Base-by-base conservation (phyloP, 1,140 invertebrate species). In the Maconellicoccus hirsutus region DNA sequence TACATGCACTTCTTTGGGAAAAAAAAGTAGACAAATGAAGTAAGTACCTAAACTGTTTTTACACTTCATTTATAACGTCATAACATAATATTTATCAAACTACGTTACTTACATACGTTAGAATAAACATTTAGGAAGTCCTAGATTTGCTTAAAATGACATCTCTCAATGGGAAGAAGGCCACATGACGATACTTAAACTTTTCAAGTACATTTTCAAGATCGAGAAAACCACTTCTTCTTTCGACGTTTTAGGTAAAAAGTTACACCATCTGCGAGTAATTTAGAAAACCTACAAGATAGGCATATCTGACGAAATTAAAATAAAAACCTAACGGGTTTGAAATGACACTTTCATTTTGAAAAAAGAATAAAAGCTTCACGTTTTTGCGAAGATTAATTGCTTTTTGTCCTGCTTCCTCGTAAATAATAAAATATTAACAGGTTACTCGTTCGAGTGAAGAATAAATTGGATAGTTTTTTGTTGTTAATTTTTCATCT, bases 391-490 rank as follows among this genome's bases (percentile, higher is more conserved):
- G 42, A 52, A 52, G 42, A 52, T 52, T 52, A 52, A 52, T 52
- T 52, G 42, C 42, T 19, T 14, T 33, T 33, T 33, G 29, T 33
- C 29, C 29, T 33, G 29, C 12, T 52, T 16, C 42, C 6, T 52
- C n/a, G 42, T 52, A 52, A 52, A 52, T 52, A 52, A 52, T 52
- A 52, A 52, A 52, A 52, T 52, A 52, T 52, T 52, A 52, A 16
- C 42, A 19, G 42, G 42, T 52, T 14, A 52, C n/a, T 52, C 42
- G 4, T 52, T 19, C 12, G 12, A 16, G 16, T 52, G 3, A 52
- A 52, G 42, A 19, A 52, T 52, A 52, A 52, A 52, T 52, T 52
- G 42, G 42, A 52, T 52, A 52, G 33, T 6, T n/a, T 14, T 38
- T 16, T 19, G 42, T 52, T 52, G 29, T 33, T 52, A 52, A 52